A percentile compares a stretch with the other conserved stretches of the same genome.
phyloP scores from a whole-genome alignment of 2,113 vertebrate species.

The Xerus inauris region DNA sequence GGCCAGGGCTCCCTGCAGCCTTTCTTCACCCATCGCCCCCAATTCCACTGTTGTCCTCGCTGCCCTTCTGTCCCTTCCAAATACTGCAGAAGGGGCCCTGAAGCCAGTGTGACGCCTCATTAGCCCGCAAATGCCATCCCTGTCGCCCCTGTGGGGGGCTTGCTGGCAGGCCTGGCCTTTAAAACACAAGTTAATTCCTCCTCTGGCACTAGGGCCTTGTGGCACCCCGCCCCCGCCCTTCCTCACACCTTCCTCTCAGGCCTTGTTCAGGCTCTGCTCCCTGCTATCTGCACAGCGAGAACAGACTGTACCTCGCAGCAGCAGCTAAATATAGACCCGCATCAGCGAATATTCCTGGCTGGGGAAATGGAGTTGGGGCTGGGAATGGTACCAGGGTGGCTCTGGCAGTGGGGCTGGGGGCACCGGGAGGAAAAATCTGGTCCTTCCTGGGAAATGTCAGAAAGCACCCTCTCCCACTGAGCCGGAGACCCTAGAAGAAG shows the following conservation, averaged over 20 bases:
- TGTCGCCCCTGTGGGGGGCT: slow-evolving; percentile 56
- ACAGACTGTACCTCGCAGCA: slow-evolving; percentile 80
- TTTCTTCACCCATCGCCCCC: background rate
- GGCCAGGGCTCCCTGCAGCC: background rate
- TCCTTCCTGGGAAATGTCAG: background rate
- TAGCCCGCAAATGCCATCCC: slow-evolving; percentile 74
- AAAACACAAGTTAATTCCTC: slow-evolving; percentile 80
- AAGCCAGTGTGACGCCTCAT: slow-evolving; percentile 67
- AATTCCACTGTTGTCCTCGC: slow-evolving; percentile 12
- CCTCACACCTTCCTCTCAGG: slow-evolving; percentile 80
- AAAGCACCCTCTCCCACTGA: background rate
- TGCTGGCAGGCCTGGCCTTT: slow-evolving; percentile 79
- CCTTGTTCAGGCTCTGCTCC: slow-evolving; percentile 70
- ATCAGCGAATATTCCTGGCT: slow-evolving; percentile 75
- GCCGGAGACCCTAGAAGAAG: background rate
- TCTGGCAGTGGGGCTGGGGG: background rate
- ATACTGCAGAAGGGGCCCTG: slow-evolving; percentile 59
- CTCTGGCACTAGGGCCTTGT: slow-evolving; percentile 18
- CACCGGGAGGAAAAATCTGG: background rate
- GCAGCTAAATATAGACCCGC: slow-evolving; percentile 80
- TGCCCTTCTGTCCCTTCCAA: background rate
- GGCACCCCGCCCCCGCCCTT: slow-evolving; percentile 21
- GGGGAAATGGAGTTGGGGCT: slow-evolving; percentile 67
- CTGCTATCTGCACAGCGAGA: slow-evolving; percentile 78
- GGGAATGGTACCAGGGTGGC: slow-evolving; percentile 54